Percentiles rank a stretch among this genome's conserved stretches.
These are phyloP conservation scores for Pluvialis apricaria DNA, from an alignment of 2,113 vertebrate species.

Conservation along the genomic window DNA sequence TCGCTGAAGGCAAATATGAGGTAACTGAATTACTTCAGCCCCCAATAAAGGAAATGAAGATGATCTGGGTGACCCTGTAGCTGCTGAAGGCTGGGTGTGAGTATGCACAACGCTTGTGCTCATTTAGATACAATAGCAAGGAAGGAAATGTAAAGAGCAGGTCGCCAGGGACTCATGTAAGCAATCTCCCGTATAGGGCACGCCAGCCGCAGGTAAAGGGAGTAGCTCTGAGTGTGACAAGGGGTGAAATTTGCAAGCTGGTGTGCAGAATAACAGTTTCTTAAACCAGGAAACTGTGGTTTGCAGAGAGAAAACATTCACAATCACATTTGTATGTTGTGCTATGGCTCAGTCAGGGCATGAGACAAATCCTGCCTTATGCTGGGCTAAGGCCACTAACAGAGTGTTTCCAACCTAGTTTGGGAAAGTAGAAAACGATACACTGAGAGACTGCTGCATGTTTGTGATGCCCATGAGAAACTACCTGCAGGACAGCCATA, in stretches of 20 bases:
- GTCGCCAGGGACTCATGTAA: background rate
- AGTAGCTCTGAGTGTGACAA: background rate
- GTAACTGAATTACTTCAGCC: background rate
- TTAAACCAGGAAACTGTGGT: background rate
- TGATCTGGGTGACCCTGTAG: background rate
- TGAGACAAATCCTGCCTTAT: background rate
- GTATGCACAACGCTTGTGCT: background rate
- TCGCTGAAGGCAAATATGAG: background rate
- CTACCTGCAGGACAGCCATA: background rate
- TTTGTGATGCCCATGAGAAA: background rate
- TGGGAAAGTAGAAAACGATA: background rate
- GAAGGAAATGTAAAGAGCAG: background rate
- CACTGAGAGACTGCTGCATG: background rate
- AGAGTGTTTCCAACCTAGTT: background rate
- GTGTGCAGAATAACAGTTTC: background rate
- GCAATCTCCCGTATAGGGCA: background rate
- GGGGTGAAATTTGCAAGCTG: background rate
- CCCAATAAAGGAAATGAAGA: background rate
- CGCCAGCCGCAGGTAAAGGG: accelerated
- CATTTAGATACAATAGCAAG: background rate
- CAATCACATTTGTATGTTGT: accelerated
- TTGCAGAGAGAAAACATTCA: accelerated
- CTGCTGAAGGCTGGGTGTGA: background rate
- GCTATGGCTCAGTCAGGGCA: background rate
- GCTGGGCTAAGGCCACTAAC: background rate